These are phyloP conservation scores for Cyrtorhinus lividipennis DNA, from an alignment of 1,140 invertebrate species.

Conservation along the genomic window DNA sequence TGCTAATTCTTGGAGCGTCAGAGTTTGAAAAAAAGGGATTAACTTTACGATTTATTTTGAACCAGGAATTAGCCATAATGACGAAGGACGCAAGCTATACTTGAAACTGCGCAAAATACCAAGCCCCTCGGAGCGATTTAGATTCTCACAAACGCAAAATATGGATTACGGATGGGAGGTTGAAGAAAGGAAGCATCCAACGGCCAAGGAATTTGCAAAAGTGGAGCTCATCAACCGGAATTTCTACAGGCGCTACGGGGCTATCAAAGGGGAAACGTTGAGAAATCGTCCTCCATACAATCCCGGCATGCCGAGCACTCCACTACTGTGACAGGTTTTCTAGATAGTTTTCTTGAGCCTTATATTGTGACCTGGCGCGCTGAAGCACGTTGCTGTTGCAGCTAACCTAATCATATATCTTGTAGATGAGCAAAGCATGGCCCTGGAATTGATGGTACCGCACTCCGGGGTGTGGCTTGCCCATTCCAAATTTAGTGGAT, in stretches of 20 bases:
- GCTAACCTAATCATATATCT: too few species aligned
- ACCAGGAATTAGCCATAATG: not conserved
- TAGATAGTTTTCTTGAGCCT: too few species aligned
- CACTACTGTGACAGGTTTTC: too few species aligned
- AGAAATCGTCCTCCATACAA: not conserved
- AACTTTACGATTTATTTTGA: not conserved
- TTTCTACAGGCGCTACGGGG: not conserved
- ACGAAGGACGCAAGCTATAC: not conserved
- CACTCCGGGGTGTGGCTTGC: too few species aligned
- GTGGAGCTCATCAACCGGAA: not conserved
- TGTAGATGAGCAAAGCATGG: too few species aligned
- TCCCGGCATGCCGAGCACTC: not conserved
- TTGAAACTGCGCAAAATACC: not conserved
- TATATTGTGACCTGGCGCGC: too few species aligned
- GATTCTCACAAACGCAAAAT: not conserved
- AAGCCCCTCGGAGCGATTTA: not conserved
- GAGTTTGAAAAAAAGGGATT: not conserved
- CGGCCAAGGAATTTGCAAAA: not conserved
- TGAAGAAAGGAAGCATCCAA: not conserved
- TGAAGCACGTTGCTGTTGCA: too few species aligned
- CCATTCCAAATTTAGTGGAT: too few species aligned
- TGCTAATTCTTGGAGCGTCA: not conserved
- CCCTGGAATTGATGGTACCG: too few species aligned
- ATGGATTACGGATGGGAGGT: not conserved
- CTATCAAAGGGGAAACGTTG: not conserved